Evolutionary conservation across 2,797 vertebrate genomes (phyloP).

Genomic region (Coendou prehensilis): DNA sequence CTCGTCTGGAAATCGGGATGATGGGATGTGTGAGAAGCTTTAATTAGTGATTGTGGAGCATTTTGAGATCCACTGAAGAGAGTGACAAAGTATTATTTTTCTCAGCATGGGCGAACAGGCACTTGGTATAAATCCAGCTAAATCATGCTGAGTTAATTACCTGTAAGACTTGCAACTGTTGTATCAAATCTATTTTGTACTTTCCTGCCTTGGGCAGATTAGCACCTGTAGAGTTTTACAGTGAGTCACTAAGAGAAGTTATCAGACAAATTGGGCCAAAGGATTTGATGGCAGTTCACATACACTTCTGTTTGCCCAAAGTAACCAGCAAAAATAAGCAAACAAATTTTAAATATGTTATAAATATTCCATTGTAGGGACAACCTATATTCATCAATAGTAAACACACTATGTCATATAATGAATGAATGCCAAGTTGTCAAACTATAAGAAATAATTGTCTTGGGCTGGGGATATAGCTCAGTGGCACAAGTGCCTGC

Average conservation of each 20-base stretch:
- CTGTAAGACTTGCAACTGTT: constrained; percentile 76
- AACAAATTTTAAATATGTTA: neutral
- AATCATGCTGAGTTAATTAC: constrained; percentile 76
- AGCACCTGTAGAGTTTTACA: constrained; percentile 79
- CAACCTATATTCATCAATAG: neutral
- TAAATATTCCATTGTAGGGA: neutral
- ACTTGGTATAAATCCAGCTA: constrained; percentile 76
- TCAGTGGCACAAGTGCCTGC: too few relatives aligned
- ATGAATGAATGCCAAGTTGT: neutral
- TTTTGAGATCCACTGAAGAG: constrained; percentile 71
- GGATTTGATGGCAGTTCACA: constrained; percentile 1
- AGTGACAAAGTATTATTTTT: constrained; percentile 73
- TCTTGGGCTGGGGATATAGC: too few relatives aligned
- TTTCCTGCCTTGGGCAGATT: constrained; percentile 65
- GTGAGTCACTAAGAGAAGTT: constrained; percentile 63
- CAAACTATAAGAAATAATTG: neutral
- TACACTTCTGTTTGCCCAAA: neutral
- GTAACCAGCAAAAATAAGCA: neutral
- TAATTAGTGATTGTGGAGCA: constrained; percentile 76
- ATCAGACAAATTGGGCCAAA: constrained; percentile 63
- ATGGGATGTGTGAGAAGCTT: constrained; percentile 41
- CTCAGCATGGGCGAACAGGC: constrained; percentile 71
- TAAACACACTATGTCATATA: constrained; percentile 14
- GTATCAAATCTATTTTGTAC: constrained; percentile 75
- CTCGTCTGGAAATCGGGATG: constrained; percentile 70